Conservation (phyloP, 2,888 invertebrate genomes). For the Aphidius colemani region DNA sequence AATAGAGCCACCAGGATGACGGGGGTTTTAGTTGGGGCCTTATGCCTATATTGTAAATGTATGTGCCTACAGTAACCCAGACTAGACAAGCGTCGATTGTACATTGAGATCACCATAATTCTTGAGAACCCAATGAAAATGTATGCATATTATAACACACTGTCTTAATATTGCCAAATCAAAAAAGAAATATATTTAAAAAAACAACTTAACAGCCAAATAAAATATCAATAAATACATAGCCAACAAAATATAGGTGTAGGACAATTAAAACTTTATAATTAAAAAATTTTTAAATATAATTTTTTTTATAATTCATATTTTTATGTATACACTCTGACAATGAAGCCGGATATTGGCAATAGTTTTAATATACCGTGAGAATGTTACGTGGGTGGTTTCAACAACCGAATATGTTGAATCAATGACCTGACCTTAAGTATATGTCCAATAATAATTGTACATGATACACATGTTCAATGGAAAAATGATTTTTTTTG, state of each 20-base stretch:
- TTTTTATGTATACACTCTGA: neutral
- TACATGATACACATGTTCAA: no score
- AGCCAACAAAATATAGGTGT: neutral
- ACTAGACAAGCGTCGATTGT: neutral
- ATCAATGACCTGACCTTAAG: neutral
- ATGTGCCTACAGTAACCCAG: neutral
- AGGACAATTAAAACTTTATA: no score
- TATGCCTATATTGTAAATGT: constrained; percentile 18
- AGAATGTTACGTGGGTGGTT: constrained; percentile 17
- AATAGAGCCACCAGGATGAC: constrained; percentile 38
- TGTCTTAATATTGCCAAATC: constrained; percentile 2
- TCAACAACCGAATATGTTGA: constrained; percentile 1
- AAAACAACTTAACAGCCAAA: neutral
- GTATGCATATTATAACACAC: neutral
- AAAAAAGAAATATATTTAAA: neutral
- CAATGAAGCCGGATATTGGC: constrained; percentile 13
- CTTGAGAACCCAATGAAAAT: constrained; percentile 5
- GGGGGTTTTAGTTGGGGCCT: constrained; percentile 40
- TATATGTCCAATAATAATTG: no score
- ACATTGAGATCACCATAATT: constrained; percentile 5
- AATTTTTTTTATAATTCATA: neutral
- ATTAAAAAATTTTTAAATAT: neutral
- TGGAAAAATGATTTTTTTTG: no score
- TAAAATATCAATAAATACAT: neutral
- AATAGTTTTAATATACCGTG: constrained; percentile 12